These are phyloP conservation scores for Aphaenogaster floridana DNA, from an alignment of 1,140 invertebrate genomes.

Conservation along the genomic window DNA sequence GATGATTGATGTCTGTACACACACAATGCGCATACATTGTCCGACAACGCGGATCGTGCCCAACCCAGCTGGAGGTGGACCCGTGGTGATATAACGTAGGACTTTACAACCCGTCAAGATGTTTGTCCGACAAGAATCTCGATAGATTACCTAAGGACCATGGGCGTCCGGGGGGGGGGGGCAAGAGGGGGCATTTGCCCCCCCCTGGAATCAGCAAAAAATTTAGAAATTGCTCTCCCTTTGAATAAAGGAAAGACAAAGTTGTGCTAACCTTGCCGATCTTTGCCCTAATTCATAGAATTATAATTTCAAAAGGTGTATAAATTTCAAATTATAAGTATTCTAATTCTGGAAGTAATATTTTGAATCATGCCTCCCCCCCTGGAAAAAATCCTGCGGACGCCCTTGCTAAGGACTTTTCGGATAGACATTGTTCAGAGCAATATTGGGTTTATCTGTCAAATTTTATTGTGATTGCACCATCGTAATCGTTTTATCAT, in stretches of 20 bases:
- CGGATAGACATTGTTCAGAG: neutral
- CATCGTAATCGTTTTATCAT: neutral
- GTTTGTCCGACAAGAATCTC: slow-evolving; percentile 70
- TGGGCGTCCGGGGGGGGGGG: no score
- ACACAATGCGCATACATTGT: slow-evolving; percentile 52
- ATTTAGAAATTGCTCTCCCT: no score
- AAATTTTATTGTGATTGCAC: neutral
- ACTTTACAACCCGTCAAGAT: slow-evolving; percentile 57
- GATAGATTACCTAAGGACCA: slow-evolving; percentile 39
- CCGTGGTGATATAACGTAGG: slow-evolving; percentile 62
- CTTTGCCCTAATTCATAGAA: no score
- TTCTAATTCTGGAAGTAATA: no score
- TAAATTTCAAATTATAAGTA: no score
- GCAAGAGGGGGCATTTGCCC: no score
- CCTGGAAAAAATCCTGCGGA: no score
- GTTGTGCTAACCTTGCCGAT: no score
- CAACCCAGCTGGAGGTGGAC: slow-evolving; percentile 44
- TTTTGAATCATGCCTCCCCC: no score
- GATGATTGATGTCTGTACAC: slow-evolving; percentile 59
- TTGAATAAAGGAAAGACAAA: no score
- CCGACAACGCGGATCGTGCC: slow-evolving; percentile 53
- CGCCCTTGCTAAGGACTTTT: slow-evolving; percentile 2
- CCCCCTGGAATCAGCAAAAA: no score
- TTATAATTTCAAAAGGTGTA: no score
- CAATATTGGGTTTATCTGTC: neutral